phyloP scores from a whole-genome alignment of 2,113 vertebrate species.

The Thinocorus orbignyianus region DNA sequence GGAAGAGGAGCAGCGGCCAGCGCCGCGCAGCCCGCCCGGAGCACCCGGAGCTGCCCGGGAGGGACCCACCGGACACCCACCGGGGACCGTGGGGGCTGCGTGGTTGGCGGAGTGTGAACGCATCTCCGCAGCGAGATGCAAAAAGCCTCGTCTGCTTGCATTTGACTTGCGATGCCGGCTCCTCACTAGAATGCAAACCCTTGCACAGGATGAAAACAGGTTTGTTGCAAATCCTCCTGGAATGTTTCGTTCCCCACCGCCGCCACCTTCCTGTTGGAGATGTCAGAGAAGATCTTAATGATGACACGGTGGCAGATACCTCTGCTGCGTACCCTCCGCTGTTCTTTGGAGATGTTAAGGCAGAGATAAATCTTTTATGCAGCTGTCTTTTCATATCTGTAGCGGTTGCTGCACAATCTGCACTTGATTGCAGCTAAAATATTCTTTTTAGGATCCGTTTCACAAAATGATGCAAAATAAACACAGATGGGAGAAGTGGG shows the following conservation, averaged over 20 bases:
- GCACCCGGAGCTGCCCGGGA: background rate
- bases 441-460: constrained; percentile 68
- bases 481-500: constrained; percentile 70
- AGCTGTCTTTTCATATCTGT: constrained; percentile 69
- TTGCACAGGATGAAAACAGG: constrained; percentile 78
- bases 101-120: background rate
- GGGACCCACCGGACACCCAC: background rate
- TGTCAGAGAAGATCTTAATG: constrained; percentile 36
- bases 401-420: constrained; percentile 60
- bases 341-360: constrained; percentile 47
- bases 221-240: constrained; percentile 58
- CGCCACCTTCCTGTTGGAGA: constrained; percentile 7
- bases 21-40: background rate
- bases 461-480: constrained; percentile 73
- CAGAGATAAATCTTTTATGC: constrained; percentile 63
- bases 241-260: background rate
- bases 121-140: constrained; percentile 40
- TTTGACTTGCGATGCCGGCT: constrained; percentile 62
- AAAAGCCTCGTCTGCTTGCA: constrained; percentile 26
- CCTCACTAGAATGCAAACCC: constrained; percentile 70
- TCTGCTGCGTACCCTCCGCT: constrained; percentile 29
- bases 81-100: background rate
- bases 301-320: constrained; percentile 13
- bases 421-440: constrained; percentile 74
- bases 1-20: background rate